Base-by-base conservation (phyloP, 2,113 vertebrate genomes). In the Amphiprion ocellaris region DNA sequence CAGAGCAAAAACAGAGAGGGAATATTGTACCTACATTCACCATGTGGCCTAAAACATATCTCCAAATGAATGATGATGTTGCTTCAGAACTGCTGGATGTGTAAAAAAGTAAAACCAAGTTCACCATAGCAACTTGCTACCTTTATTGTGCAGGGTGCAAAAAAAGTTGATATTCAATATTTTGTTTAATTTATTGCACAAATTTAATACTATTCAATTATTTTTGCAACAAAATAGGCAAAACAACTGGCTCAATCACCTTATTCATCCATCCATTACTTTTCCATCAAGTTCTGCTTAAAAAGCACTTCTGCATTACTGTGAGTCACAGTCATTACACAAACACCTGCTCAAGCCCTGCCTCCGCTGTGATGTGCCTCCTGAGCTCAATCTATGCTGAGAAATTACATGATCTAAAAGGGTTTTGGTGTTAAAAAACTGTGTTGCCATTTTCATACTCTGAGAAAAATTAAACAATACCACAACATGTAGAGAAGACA, bases 401-500 rank as follows among this genome's bases (percentile, higher is more conserved):
- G 53, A 83, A 85, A 86, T 81, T 14, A 71, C 77, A 84, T 77
- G 17, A 82, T 74, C 59, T 69, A 63, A 58, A 67, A 62, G 58
- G 17, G 69, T 50, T 78, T 21, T 54, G 16, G 50, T 17, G 85
- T 64, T 56, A 15, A 79, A 76, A 53, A 69, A 76, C 47, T 49
- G 16, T 33, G 61, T 53, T 58, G 68, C 4, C 56, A 69, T 55
- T 79, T 77, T 64, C 24, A 53, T 49, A 74, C 39, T 49, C 17
- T 21, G 50, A 66, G 55, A 60, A 69, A 56, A 52, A 61, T 37
- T 24, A 10, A 59, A 24, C 26, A 69, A 72, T 30, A 50, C 53
- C 54, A 54, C 59, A 55, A 71, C 59, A 50, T 37, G 59, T 17
- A 26, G 28, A 16, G 46, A 60, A 63, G 16, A 63, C 24, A 50